phyloP scores from a whole-genome alignment of 2,797 vertebrate genomes.

The Spheniscus humboldti region DNA sequence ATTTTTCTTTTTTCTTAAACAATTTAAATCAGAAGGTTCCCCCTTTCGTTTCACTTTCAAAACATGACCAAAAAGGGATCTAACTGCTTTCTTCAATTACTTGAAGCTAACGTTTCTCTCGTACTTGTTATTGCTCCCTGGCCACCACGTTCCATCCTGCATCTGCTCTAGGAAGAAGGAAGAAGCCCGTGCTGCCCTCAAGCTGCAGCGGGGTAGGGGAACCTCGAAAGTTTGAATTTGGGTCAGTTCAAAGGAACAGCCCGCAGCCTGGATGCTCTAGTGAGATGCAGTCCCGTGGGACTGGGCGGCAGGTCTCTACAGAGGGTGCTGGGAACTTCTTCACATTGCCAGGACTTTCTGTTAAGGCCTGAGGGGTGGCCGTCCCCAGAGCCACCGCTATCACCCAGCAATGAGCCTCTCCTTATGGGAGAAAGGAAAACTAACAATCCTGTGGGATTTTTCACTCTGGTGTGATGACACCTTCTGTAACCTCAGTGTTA shows the following conservation, averaged over 20 bases:
- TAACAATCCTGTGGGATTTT: background rate
- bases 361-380: background rate
- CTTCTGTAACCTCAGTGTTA: background rate
- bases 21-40: slow-evolving; percentile 47
- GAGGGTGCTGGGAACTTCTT: background rate
- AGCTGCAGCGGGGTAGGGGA: background rate
- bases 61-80: slow-evolving; percentile 60
- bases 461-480: background rate
- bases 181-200: background rate
- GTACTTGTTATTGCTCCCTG: background rate
- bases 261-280: background rate
- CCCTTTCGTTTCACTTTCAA: background rate
- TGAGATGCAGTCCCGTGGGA: accelerated
- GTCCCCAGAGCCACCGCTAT: background rate
- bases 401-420: background rate
- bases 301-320: background rate
- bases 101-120: slow-evolving; percentile 1
- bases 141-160: background rate
- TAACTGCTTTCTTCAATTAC: slow-evolving; percentile 19
- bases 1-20: slow-evolving; percentile 51
- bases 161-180: background rate
- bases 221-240: background rate
- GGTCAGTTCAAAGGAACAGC: background rate
- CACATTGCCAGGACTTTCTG: background rate
- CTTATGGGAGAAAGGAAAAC: background rate